Evolutionary conservation across 2,797 vertebrate genomes (phyloP).

Genomic region (Notolepis coatsorum): DNA sequence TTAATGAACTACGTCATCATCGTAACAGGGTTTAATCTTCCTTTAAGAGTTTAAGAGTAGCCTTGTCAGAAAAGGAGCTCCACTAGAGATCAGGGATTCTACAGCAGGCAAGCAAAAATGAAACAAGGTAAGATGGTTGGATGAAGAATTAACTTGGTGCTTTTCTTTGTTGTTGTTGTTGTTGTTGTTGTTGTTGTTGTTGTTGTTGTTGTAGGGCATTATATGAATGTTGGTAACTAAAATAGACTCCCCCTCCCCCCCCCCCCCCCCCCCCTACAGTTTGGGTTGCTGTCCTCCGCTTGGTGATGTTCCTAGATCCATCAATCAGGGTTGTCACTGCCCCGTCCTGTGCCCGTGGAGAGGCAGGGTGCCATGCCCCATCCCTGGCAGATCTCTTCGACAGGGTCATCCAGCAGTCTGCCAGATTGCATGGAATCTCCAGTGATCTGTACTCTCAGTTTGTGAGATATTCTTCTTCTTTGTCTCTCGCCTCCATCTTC

Average conservation of each 20-base stretch:
- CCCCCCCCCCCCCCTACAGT: too few species aligned
- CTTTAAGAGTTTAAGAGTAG: slow-evolving; percentile 1
- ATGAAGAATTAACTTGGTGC: neutral
- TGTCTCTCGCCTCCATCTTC: slow-evolving; percentile 26
- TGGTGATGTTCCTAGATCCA: slow-evolving; percentile 53
- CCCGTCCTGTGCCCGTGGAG: slow-evolving; percentile 40
- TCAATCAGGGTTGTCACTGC: slow-evolving; percentile 7
- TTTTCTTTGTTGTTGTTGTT: neutral
- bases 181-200: neutral
- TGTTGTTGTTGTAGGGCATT: neutral
- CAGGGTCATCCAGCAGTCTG: slow-evolving; percentile 74
- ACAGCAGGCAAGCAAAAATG: slow-evolving; percentile 39
- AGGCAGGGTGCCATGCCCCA: slow-evolving; percentile 46
- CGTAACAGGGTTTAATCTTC: neutral
- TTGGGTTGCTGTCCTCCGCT: slow-evolving; percentile 34
- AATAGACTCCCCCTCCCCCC: neutral
- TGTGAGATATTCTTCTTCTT: slow-evolving; percentile 44
- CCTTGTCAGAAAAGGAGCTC: slow-evolving; percentile 6
- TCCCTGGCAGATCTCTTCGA: slow-evolving; percentile 72
- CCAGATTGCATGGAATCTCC: slow-evolving; percentile 74
- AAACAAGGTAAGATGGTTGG: slow-evolving; percentile 36
- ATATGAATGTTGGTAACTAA: neutral
- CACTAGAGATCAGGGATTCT: neutral
- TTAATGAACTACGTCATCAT: slow-evolving; percentile 30
- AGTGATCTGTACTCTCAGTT: slow-evolving; percentile 70